Base-by-base conservation (phyloP, 2,797 vertebrate species). In the Discoglossus pictus region DNA sequence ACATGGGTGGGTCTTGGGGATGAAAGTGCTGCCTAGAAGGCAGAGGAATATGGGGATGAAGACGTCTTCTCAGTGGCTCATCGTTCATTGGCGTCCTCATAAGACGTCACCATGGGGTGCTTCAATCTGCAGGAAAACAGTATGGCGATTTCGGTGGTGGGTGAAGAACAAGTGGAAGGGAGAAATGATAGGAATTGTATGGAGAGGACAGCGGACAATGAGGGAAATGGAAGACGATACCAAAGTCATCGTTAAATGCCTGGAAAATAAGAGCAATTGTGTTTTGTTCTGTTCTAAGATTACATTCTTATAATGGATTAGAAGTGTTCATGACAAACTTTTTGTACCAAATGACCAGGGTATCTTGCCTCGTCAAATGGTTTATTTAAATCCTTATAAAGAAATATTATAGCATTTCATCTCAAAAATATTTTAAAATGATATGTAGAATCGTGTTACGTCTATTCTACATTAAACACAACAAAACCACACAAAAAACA, bases 181-280 rank as follows among this genome's bases (percentile, higher is more conserved):
- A 18, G 47, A 50, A 39, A 68, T 74, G 73, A 68, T 50, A 75
- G 74, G 67, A 40, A 21, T 64, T 70, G 51, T 46, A 61, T 36
- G 72, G 60, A 66, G 44, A 42, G 70, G 77, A 53, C 68, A 75
- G 64, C 72, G 38, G 61, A 74, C 86, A 74, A 83, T 76, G 79
- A 79, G 83, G 86, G 79, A 83, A 76, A 80, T 51, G 88, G 84
- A 84, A 89, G 92, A 90, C 87, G 93, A 93, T 79, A 94, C 93
- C 87, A 92, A 91, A 89, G 88, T 87, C 82, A 94, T 92, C 93
- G 77, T 97, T 97, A 98, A 89, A 98, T 89, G 95, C 96, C 96
- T 98, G 95, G 85, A 97, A 98, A 87, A 97, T 93, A 97, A 96
- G 96, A 94, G 89, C 88, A 90, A 76, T 91, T 78, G 87, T 75